Evolutionary conservation across 1,140 invertebrate genomes (phyloP).

Genomic region (Bombus confusus): DNA sequence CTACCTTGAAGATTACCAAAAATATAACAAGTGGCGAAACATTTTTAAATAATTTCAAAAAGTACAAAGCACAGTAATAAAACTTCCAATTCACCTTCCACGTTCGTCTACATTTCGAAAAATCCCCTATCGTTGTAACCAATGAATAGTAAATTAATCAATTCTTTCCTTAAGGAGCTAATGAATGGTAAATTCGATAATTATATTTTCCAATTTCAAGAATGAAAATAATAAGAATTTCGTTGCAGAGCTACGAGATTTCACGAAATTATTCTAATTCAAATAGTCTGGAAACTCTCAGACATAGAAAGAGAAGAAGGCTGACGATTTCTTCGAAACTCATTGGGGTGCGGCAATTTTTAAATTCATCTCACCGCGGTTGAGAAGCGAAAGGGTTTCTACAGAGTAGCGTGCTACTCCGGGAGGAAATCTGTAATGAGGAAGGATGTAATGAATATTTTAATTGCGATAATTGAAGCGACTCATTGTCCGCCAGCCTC

Average conservation of each 20-base stretch:
- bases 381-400: conserved; percentile 5
- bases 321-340: neutral
- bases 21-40: no score
- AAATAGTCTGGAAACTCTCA: neutral
- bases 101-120: no score
- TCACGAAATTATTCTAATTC: neutral
- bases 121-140: no score
- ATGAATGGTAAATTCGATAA: no score
- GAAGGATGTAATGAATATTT: conserved; percentile 47
- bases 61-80: no score
- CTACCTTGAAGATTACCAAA: no score
- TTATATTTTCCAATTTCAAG: no score
- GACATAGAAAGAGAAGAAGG: neutral
- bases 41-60: no score
- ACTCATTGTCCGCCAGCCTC: conserved; percentile 27
- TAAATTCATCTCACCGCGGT: neutral
- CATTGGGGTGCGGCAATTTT: neutral
- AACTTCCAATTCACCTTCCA: no score
- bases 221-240: no score
- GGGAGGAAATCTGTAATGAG: conserved; percentile 36
- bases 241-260: neutral
- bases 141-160: no score
- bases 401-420: neutral
- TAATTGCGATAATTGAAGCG: conserved; percentile 50
- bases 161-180: no score